phyloP scores from a whole-genome alignment of 2,888 invertebrate species.

The Mesochorus sp. region DNA sequence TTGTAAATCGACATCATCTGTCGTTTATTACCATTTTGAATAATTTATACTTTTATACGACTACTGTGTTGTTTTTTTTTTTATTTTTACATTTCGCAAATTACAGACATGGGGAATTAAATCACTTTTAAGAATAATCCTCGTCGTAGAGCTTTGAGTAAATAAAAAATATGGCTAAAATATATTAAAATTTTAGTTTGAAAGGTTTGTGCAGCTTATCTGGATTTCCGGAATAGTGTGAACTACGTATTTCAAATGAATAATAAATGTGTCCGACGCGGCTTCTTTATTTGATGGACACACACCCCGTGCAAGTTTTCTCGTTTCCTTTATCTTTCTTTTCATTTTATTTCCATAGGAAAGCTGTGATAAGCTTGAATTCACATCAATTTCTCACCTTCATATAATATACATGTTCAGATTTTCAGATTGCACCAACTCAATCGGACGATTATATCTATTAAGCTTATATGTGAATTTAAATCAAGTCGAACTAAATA shows the following conservation, averaged over 20 bases:
- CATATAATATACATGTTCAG: not conserved
- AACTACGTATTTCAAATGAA: conserved; percentile 15
- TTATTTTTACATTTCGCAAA: no score
- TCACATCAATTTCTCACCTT: not conserved
- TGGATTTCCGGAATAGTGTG: conserved; percentile 20
- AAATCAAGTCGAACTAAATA: no score
- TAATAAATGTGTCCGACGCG: conserved; percentile 33
- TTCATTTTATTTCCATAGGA: not conserved
- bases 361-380: conserved; percentile 18
- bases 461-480: no score
- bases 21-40: no score
- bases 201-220: conserved; percentile 29
- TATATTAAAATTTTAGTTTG: conserved; percentile 17
- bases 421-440: not conserved
- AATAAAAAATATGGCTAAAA: not conserved
- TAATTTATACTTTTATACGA: no score
- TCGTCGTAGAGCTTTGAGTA: not conserved
- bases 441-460: no score
- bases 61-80: no score
- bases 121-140: not conserved
- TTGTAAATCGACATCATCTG: no score
- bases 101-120: no score
- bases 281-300: not conserved
- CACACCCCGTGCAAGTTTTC: not conserved
- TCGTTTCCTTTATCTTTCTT: not conserved